These are phyloP conservation scores for Sebastes dallii DNA, from an alignment of 2,797 vertebrate species.

Conservation along the genomic window DNA sequence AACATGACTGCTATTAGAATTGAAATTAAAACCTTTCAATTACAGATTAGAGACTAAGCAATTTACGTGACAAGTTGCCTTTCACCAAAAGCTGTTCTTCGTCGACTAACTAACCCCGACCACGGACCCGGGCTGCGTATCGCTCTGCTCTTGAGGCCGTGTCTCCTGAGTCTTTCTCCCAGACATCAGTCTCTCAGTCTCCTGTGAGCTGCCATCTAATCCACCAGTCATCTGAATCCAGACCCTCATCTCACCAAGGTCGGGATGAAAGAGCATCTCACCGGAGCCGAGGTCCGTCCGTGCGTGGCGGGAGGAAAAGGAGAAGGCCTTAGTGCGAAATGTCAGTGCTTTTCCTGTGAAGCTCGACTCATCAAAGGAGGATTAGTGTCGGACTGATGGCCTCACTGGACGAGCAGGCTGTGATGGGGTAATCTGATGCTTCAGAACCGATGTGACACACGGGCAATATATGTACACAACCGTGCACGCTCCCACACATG, in stretches of 20 bases:
- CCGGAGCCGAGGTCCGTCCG: constrained; percentile 60
- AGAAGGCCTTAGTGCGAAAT: constrained; percentile 78
- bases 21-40: background rate
- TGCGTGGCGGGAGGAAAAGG: constrained; percentile 71
- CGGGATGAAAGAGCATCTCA: constrained; percentile 75
- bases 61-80: background rate
- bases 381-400: constrained; percentile 78
- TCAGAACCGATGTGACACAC: constrained; percentile 43
- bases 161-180: constrained; percentile 47
- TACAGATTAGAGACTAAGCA: background rate
- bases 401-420: constrained; percentile 49
- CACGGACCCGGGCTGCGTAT: constrained; percentile 1
- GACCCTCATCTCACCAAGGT: constrained; percentile 74
- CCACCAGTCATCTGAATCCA: constrained; percentile 72
- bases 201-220: constrained; percentile 69
- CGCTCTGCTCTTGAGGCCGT: constrained; percentile 4
- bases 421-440: constrained; percentile 75
- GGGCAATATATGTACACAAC: constrained; percentile 30
- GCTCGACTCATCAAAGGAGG: constrained; percentile 81
- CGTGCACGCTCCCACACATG: background rate
- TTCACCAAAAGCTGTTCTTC: constrained; percentile 1
- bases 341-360: constrained; percentile 79
- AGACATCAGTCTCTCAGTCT: constrained; percentile 60
- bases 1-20: background rate
- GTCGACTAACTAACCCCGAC: constrained; percentile 6